Conservation (phyloP, 2,888 invertebrate species). For the Nomada ferruginata region DNA sequence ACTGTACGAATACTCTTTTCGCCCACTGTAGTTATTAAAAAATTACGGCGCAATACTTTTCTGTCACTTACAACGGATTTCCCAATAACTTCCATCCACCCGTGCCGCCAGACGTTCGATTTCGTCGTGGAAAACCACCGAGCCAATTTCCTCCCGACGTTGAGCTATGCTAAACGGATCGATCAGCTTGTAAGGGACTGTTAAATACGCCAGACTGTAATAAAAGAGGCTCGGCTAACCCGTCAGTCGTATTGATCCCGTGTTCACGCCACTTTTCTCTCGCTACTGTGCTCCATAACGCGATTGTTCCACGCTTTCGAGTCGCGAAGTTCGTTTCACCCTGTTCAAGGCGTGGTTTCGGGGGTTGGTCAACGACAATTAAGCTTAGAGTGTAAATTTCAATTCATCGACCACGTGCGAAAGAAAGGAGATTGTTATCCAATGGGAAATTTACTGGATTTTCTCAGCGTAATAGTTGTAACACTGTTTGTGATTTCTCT, state of each 20-base stretch:
- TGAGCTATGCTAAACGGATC: constrained; percentile 53
- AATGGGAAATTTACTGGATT: not conserved
- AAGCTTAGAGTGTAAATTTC: not conserved
- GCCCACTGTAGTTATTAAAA: not conserved
- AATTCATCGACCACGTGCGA: not conserved
- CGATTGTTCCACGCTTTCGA: not conserved
- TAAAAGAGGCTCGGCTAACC: constrained; percentile 42
- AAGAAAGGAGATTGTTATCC: not conserved
- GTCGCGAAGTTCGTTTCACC: not conserved
- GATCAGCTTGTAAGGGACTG: constrained; percentile 51
- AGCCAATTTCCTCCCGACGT: constrained; percentile 20
- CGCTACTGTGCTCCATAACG: not conserved
- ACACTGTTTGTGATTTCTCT: not conserved
- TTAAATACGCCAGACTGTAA: constrained; percentile 47
- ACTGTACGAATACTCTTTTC: too few relatives aligned
- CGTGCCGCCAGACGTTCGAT: not conserved
- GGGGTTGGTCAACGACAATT: not conserved
- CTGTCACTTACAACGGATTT: not conserved
- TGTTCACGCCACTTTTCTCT: constrained; percentile 1
- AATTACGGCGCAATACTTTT: not conserved
- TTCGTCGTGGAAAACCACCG: constrained; percentile 29
- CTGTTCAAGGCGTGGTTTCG: constrained; percentile 1
- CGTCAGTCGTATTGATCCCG: constrained; percentile 43
- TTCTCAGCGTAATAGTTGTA: not conserved
- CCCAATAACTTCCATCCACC: constrained; percentile 2